Conservation (phyloP, 2,888 invertebrate genomes). For the Schizaphis graminum region DNA sequence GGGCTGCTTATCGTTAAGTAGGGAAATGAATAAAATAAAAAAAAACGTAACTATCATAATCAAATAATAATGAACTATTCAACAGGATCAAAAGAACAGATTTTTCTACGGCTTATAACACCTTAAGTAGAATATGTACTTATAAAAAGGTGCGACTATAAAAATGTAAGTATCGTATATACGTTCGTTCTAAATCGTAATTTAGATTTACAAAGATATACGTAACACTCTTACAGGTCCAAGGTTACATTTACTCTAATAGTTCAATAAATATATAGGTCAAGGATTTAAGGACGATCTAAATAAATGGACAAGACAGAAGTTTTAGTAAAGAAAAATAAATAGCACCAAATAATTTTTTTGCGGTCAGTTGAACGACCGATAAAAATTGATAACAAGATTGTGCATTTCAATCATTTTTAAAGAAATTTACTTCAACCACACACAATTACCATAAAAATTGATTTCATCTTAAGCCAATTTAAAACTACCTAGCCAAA, state of each 20-base stretch:
- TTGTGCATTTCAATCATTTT: not conserved
- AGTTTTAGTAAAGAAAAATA: not conserved
- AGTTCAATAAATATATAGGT: conserved; percentile 34
- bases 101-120: conserved; percentile 37
- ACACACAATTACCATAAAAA: not conserved
- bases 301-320: not conserved
- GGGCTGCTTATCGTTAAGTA: not conserved
- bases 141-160: conserved; percentile 37
- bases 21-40: conserved; percentile 12
- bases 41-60: conserved; percentile 9
- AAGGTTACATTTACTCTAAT: conserved; percentile 31
- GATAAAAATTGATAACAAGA: not conserved
- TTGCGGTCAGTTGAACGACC: not conserved
- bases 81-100: conserved; percentile 19
- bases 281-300: conserved; percentile 50
- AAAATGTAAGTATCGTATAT: conserved; percentile 2
- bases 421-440: not conserved
- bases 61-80: conserved; percentile 26
- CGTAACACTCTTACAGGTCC: conserved; percentile 17
- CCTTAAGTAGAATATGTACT: conserved; percentile 18
- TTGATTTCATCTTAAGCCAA: not conserved
- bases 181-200: conserved; percentile 37
- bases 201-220: conserved; percentile 49
- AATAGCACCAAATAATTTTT: not conserved
- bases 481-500: not conserved